phyloP scores from a whole-genome alignment of 2,797 vertebrate species.

The Buceros bicornis region DNA sequence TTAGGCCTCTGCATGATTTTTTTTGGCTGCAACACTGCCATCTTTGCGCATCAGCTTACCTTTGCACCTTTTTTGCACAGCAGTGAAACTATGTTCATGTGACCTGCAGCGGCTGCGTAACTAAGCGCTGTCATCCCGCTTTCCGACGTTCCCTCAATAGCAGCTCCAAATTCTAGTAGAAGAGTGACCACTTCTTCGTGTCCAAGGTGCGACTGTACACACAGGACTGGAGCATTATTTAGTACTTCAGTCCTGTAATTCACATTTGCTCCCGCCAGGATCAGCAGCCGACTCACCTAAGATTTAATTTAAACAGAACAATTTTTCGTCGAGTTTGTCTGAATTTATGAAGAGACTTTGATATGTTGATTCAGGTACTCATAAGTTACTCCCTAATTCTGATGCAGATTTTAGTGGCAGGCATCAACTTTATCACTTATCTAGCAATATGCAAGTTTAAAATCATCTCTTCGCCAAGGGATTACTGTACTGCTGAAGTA shows the following conservation, averaged over 20 bases:
- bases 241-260: constrained; percentile 97
- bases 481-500: neutral
- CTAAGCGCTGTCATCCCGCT: constrained; percentile 92
- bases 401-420: neutral
- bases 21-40: neutral
- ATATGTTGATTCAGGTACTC: neutral
- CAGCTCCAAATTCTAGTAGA: constrained; percentile 92
- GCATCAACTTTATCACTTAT: neutral
- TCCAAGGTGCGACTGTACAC: constrained; percentile 94
- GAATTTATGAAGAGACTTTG: neutral
- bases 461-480: neutral
- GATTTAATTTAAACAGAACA: neutral
- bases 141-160: constrained; percentile 90
- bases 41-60: constrained; percentile 78
- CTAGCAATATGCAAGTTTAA: neutral
- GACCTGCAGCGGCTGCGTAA: constrained; percentile 92
- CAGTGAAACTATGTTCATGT: constrained; percentile 88
- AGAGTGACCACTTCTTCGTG: constrained; percentile 93
- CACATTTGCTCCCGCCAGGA: constrained; percentile 94
- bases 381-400: neutral
- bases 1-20: neutral
- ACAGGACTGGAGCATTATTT: constrained; percentile 94
- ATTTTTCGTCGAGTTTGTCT: neutral
- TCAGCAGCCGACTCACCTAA: constrained; percentile 97
- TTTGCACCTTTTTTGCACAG: constrained; percentile 90